Evolutionary conservation across 2,797 vertebrate genomes (phyloP), one percentile per base, ranked within the genome.

Genomic region (Podargus strigoides): DNA sequence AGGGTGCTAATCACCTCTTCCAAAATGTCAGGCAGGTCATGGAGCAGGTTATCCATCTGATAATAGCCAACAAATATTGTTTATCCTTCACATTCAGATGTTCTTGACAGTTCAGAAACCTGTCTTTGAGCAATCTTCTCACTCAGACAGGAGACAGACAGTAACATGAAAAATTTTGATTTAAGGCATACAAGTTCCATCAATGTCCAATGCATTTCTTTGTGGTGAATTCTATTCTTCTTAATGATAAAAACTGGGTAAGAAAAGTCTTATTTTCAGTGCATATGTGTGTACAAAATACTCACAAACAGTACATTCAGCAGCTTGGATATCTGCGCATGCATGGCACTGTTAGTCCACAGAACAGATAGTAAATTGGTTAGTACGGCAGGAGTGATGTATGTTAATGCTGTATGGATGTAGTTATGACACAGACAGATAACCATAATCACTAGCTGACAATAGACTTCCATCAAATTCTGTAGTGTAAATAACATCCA

Each of bases 301-400:
- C 2, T 6, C 8, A 2, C 1, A 76, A 23, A n/a, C 3, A 56
- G 14, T 24, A 52, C 7, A n/a, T 11, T 23, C 34, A 12, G 13
- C 53, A 79, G 12, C 14, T n/a, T 66, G 39, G 39, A 21, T 66
- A 41, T 41, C 37, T 44, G 12, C 58, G 32, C 39, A 62, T 6
- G 23, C 26, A 4, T 3, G 36, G 20, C 3, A 18, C 41, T 56
- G 24, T 21, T 34, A 73, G 32, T 27, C 6, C 30, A 46, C 23
- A 76, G 14, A 56, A 59, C 1, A 76, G 52, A 55, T 0, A 41
- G 12, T 64, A 10, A 79, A 32, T 23, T 44, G 21, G 49, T 79
- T 44, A 19, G 5, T 49, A 46, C 19, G 36, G 34, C 56, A 87
- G 52, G 6, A 74, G n/a, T 53, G 11, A 55, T 32, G 3, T 6